Base-by-base conservation (phyloP, 2,888 invertebrate species). In the Rotaria macrura region DNA sequence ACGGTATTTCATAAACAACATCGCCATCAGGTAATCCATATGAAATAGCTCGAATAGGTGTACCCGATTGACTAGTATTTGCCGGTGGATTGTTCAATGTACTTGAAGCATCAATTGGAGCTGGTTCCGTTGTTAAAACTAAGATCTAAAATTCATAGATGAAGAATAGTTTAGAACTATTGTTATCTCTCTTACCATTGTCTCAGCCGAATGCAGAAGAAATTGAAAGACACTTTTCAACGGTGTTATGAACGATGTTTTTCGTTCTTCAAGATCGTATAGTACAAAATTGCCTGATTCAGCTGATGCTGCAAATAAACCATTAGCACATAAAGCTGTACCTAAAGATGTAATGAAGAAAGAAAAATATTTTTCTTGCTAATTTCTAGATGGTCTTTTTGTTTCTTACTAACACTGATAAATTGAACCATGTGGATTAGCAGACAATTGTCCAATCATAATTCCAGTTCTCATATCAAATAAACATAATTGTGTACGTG, bases 401-500 rank as follows among this genome's bases (percentile, higher is more conserved):
- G 2, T 14, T 57, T n/a, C 14, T 12, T 29, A 29, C 25, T 57
- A 9, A 55, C 84, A 84, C 34, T 74, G 84, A 54, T 84, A 84
- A n/a, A 86, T 54, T 40, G 84, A 84, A 14, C 86, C 86, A 55
- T 86, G 84, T 38, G 79, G 79, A 84, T 84, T 84, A 49, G 84
- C 52, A n/a, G 96, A 95, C 54, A 97, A 91, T 89, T 95, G 95
- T 0, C 95, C 93, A 87, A 95, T 91, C n/a, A 97, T 92, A 88
- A 94, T 94, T 0, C 97, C 97, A 0, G 94, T 94, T 88, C 94
- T 93, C 43, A 96, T 93, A 90, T 96, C 95, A 96, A 97, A 99
- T 3, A 98, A 94, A 0, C 96, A 97, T 87, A 97, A 95, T 89
- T 96, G 96, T 88, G 95, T 95, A 87, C 98, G 93, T 0, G 98